Base-by-base conservation (phyloP, 2,888 invertebrate genomes). In the Latrodectus hesperus region DNA sequence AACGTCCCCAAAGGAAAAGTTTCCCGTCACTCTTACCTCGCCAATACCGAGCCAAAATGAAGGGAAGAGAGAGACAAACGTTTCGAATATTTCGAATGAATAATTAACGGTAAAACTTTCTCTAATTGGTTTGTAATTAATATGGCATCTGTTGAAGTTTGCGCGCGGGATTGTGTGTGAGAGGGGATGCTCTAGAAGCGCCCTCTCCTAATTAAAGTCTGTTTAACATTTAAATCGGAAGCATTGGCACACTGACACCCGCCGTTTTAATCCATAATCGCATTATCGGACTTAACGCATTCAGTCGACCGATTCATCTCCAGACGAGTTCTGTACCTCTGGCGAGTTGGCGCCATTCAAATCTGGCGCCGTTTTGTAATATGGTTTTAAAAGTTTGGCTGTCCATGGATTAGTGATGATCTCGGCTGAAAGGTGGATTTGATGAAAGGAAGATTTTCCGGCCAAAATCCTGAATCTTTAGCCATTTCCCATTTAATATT, bases 71-170 rank as follows among this genome's bases (percentile, higher is more conserved):
- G 79, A 75, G 74, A 81, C 80, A 81, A 81, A 86, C 76, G 86
- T 81, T 68, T 53, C 72, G 65, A 73, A 55, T 71, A 73, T 78
- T 80, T 82, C 87, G 82, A 81, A 87, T 87, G 87, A 87, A 87
- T 87, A 87, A 87, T 87, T 87, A 87, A 87, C 77, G 87, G 86
- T 38, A 60, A 87, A 86, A 87, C 87, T 87, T 87, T 82, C 82
- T 77, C 87, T 87, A 87, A 87, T 87, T 87, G 87, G 87, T 87
- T 87, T 74, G 87, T 87, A 87, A 87, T 87, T 87, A 87, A 87
- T 87, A 87, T 87, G 82, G 87, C 87, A 87, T 87, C 87, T 87
- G 87, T 82, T 87, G 82, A 86, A 81, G 80, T 76, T 65, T 53
- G 51, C 8, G 52, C 65, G 72, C 68, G 72, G 60, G 60, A n/a